A percentile compares a stretch with the other conserved stretches of the same genome.
Evolutionary conservation across 2,113 vertebrate genomes (phyloP).

Genomic region (Callospermophilus lateralis): DNA sequence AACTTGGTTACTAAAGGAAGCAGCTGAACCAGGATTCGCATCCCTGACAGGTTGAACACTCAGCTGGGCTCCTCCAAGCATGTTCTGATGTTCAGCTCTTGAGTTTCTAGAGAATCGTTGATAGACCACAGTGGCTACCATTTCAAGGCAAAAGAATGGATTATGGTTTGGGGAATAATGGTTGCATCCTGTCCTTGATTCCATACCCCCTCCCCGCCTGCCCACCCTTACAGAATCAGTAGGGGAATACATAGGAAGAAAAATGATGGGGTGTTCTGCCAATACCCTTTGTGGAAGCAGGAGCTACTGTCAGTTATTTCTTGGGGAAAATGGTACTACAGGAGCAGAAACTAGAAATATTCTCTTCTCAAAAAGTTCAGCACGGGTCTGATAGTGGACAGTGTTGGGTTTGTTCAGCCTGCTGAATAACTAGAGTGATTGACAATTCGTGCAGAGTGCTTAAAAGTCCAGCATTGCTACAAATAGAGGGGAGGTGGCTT

Average conservation of each 20-base stretch:
- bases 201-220: too few relatives aligned
- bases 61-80: not conserved
- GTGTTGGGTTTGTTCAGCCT: slow-evolving; percentile 4
- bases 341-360: not conserved
- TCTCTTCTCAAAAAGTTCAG: not conserved
- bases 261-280: not conserved
- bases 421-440: slow-evolving; percentile 62
- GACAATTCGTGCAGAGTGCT: slow-evolving; percentile 6
- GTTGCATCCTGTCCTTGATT: not conserved
- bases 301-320: not conserved
- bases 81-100: not conserved
- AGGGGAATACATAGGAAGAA: not conserved
- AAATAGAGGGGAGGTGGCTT: slow-evolving; percentile 55
- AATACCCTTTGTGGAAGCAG: not conserved
- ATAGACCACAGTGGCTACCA: not conserved
- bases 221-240: not conserved
- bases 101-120: not conserved
- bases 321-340: not conserved
- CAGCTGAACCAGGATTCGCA: not conserved
- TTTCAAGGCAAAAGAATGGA: not conserved
- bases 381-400: not conserved
- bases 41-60: not conserved
- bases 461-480: slow-evolving; percentile 58
- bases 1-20: not conserved
- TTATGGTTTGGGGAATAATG: not conserved